Conservation (phyloP, 2,797 vertebrate genomes). For the Lacerta viridis region DNA sequence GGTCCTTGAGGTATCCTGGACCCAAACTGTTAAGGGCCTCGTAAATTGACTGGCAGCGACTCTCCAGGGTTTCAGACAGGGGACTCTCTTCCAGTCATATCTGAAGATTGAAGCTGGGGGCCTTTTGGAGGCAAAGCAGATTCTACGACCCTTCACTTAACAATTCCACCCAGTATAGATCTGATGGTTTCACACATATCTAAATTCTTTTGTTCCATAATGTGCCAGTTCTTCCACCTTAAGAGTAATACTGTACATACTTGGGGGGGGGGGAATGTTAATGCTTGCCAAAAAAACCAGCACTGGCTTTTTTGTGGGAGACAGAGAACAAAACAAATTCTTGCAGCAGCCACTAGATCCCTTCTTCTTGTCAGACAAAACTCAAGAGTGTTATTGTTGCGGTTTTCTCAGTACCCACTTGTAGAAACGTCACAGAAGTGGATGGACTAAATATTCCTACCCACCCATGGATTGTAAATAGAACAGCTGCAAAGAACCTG, state of each 20-base stretch:
- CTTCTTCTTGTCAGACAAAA: slow-evolving; percentile 51
- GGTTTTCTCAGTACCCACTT: slow-evolving; percentile 39
- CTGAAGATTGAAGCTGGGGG: too few relatives aligned
- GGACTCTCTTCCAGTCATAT: too few relatives aligned
- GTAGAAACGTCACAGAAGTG: slow-evolving; percentile 43
- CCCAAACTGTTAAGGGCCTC: too few relatives aligned
- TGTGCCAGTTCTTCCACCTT: slow-evolving; percentile 59
- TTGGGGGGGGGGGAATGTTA: slow-evolving; percentile 21
- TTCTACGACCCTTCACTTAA: too few relatives aligned
- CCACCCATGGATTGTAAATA: slow-evolving; percentile 39
- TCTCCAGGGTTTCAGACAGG: too few relatives aligned
- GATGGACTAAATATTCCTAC: slow-evolving; percentile 38
- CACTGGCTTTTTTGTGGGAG: slow-evolving; percentile 9
- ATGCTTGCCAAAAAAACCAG: neutral
- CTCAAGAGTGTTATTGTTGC: slow-evolving; percentile 45
- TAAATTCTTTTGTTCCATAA: slow-evolving; percentile 54
- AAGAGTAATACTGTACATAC: slow-evolving; percentile 28
- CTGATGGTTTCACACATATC: too few relatives aligned
- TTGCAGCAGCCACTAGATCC: slow-evolving; percentile 26
- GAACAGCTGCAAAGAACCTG: slow-evolving; percentile 56
- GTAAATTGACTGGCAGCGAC: too few relatives aligned
- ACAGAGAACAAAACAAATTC: slow-evolving; percentile 32
- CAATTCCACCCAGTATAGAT: too few relatives aligned
- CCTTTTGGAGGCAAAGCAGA: too few relatives aligned
- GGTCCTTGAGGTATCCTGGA: too few relatives aligned